Base-by-base conservation (phyloP, 2,888 invertebrate genomes). In the Lymantria dispar region DNA sequence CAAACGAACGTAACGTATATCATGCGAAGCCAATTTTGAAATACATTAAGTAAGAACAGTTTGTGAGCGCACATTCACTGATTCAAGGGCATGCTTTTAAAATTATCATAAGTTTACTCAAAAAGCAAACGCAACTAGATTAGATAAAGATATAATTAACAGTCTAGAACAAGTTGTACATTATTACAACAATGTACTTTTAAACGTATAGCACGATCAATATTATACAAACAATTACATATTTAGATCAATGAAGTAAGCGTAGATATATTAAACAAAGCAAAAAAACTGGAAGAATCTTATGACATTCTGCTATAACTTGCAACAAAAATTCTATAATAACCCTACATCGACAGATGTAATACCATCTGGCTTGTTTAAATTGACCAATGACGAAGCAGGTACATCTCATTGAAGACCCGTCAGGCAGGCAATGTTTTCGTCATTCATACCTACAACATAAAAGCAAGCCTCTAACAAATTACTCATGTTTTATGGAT, bases 331-430 rank as follows among this genome's bases (percentile, higher is more conserved):
- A 22, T 22, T 3, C 8, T 22, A 43, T 46, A 47, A 39, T 22
- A 45, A 22, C 29, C 7, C 10, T 41, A 13, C 54, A 53, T 53
- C 52, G 54, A 65, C 59, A 65, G 65, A 64, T 65, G 68, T 56
- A 53, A 8, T 47, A 47, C 50, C 68, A 65, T 65, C 61, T 65
- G 65, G 52, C 47, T 37, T 46, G 30, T 38, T 29, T 47, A 52
- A 43, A 36, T 42, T 52, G 43, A 43, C 54, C 55, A 51, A 52
- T 54, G 53, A 53, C 55, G 60, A 60, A 54, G 52, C 52, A 60
- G 52, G 52, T 58, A 58, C 66, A 67, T 68, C 69, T 58, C 22
- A 22, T 2, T 22, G 22, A 22, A 2, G 22, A 22, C 22, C 5
- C 22, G 22, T 22, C 22, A 22, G 22, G 22, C 22, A 22, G 22